Evolutionary conservation across 2,113 vertebrate species (phyloP).

Genomic region (Riparia riparia): DNA sequence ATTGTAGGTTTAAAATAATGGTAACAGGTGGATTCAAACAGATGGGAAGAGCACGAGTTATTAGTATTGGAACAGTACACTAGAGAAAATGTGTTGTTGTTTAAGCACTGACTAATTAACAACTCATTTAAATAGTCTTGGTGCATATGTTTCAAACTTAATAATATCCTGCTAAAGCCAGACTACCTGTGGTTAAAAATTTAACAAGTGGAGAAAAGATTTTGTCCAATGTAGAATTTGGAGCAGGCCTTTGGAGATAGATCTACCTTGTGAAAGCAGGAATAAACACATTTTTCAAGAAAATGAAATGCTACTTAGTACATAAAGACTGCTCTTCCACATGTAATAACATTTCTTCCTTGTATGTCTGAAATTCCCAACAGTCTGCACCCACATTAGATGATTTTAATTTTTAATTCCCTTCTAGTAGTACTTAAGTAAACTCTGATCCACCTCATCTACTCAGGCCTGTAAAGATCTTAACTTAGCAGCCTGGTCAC

Average conservation of each 20-base stretch:
- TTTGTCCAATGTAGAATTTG: neutral
- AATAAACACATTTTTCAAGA: neutral
- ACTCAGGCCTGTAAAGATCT: neutral
- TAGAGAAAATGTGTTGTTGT: conserved; percentile 41
- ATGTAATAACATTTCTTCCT: neutral
- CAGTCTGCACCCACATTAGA: neutral
- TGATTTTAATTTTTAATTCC: neutral
- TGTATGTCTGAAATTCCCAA: neutral
- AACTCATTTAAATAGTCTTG: conserved; percentile 41
- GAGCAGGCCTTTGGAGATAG: neutral
- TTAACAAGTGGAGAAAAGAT: neutral
- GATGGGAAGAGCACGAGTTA: conserved; percentile 31
- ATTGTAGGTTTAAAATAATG: neutral
- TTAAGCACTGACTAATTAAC: conserved; percentile 54
- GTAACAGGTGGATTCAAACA: conserved; percentile 45
- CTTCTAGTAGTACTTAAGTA: neutral
- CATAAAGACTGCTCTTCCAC: neutral
- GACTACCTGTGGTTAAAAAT: neutral
- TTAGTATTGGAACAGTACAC: conserved; percentile 31
- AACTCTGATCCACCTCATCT: neutral
- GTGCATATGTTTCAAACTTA: conserved; percentile 27
- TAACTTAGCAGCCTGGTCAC: neutral
- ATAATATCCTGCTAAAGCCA: neutral
- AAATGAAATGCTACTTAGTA: neutral
- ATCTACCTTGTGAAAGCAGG: neutral